phyloP scores from a whole-genome alignment of 2,797 vertebrate genomes.

The Sebastes matsubarae region DNA sequence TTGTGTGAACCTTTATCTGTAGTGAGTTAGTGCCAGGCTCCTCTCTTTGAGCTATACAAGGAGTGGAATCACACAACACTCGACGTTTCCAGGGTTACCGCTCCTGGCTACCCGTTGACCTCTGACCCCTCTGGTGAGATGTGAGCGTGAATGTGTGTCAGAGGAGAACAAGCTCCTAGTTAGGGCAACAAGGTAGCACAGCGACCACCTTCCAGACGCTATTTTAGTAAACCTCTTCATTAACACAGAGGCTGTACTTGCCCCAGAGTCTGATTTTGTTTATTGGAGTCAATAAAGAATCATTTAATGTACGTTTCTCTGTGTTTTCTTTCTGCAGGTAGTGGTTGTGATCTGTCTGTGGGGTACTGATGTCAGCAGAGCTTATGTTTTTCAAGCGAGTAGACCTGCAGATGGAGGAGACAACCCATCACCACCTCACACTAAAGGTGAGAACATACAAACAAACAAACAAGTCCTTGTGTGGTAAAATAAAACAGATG shows the following conservation, averaged over 20 bases:
- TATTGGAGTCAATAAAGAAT: not conserved
- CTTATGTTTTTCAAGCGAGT: constrained; percentile 80
- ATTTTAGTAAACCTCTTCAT: not conserved
- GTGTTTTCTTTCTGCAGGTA: not conserved
- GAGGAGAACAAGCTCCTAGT: not conserved
- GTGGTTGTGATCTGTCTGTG: constrained; percentile 47
- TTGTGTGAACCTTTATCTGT: not conserved
- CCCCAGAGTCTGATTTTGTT: not conserved
- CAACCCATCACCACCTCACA: constrained; percentile 15
- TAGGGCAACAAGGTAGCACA: not conserved
- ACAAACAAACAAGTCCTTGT: not conserved
- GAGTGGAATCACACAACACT: constrained; percentile 4
- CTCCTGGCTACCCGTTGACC: constrained; percentile 25
- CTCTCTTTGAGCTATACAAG: not conserved
- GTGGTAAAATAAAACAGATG: not conserved
- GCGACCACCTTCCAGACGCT: not conserved
- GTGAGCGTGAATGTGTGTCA: not conserved
- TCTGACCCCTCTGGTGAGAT: constrained; percentile 18
- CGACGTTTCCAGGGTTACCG: not conserved
- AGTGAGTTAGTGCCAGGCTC: not conserved
- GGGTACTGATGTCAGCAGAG: constrained; percentile 49
- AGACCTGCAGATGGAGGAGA: constrained; percentile 73
- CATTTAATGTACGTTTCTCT: not conserved
- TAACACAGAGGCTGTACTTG: not conserved
- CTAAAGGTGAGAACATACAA: constrained; percentile 66